Base-by-base conservation (phyloP, 2,888 invertebrate species). In the Drosophila prolongata region DNA sequence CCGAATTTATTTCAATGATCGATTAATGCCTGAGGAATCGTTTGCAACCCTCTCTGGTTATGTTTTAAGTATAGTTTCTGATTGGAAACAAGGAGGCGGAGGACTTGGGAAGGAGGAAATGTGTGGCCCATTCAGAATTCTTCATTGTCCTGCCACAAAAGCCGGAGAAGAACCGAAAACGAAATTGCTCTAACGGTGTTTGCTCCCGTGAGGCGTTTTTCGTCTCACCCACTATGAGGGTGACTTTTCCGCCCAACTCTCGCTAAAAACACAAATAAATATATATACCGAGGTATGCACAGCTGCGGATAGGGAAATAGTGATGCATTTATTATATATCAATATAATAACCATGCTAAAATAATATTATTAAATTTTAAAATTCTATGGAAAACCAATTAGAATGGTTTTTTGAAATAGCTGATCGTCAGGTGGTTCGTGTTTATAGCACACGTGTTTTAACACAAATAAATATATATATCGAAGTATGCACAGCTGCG, bases 241-340 rank as follows among this genome's bases (percentile, higher is more conserved):
- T 77, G 77, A 76, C 82, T 77, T 77, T 72, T 42, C 44, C n/a
- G n/a, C 34, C 35, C 37, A 66, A 42, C 38, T 44, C 30, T 16
- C 5, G 40, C 10, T 14, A 24, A n/a, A 44, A 24, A 47, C 30
- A 10, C n/a, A 38, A 6, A 34, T 34, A 14, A 53, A 37, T 40
- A 35, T 16, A 44, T 44, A 59, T 59, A 60, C 43, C 13, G 10
- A 59, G 59, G 42, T 43, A 19, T 40, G 19, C 11, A 59, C 58
- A 60, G 34, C 4, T 4, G n/a, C 27, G 58, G 58, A 16, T 19
- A 24, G 14, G 14, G 4, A 2, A 24, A 8, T 34, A 59, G 60
- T 42, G 8, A 6, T 14, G 2, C 1, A 14, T n/a, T 4, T 42
- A 10, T 40, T 42, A 9, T 42, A 42, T 16, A 42, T 8, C 30